Base-by-base conservation (phyloP, 2,888 invertebrate species). In the Himalopsyche kuldschensis region DNA sequence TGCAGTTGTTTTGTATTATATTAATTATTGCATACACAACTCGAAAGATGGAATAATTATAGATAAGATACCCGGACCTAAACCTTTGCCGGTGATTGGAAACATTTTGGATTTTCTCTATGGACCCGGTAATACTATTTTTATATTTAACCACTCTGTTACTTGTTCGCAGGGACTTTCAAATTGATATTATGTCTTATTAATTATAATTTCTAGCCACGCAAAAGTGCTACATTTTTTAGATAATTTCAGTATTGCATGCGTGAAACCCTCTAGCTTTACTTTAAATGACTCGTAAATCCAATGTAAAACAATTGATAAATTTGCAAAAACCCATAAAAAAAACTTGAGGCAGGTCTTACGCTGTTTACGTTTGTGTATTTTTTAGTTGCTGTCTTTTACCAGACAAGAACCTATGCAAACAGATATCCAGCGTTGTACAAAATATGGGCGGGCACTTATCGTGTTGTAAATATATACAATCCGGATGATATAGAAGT, bases 1-100 rank as follows among this genome's bases (percentile, higher is more conserved):
- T 20, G 80, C 35, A 30, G n/a, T 81, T 2, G 24, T 63, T 47
- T 78, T 83, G 76, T 80, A 63, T 27, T 63, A 78, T 35, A 20
- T 80, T 27, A n/a, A 85, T 63, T 85, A 78, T 80, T 79, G 17
- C 2, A 24, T 83, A 32, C 79, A 80, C 41, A 47, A 84, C 30
- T 76, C 85, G 5, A 78, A 69, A 78, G 27, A 47, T 30, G 81
- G 79, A 15, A 85, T 69, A 81, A 24, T 87, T 83, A 87, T 87
- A 15, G 75, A 84, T 27, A 81, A 85, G 27, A 86, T 87, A 35
- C 87, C 87, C 4, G 86, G 87, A n/a, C 87, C 87, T 5, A 82
- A 79, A 48, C 10, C 30, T 46, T 48, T 81, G n/a, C 86, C 86
- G 10, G 20, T 87, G 55, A 75, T 87, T 41, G 87, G 87, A 46